Percentiles rank a stretch among this genome's conserved stretches.
phyloP scores from a whole-genome alignment of 2,797 vertebrate genomes.

The Gallinago solitaria region DNA sequence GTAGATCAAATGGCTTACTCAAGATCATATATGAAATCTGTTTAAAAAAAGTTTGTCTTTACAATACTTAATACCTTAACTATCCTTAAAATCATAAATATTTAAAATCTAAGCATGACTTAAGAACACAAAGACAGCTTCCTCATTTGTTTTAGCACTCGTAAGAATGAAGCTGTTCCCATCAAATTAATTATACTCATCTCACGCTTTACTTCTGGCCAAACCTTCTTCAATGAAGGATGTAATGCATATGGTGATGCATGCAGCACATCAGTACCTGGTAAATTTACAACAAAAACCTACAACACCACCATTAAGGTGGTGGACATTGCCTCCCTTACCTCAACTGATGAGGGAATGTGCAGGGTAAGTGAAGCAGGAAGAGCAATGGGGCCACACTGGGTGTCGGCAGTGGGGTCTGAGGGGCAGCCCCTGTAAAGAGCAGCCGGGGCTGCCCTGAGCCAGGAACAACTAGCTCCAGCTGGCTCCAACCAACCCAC shows the following conservation, averaged over 20 bases:
- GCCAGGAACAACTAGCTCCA: accelerated
- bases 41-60: background rate
- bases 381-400: background rate
- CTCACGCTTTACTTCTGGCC: background rate
- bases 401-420: accelerated
- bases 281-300: background rate
- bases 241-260: accelerated
- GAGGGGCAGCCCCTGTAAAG: background rate
- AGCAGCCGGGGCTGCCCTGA: accelerated
- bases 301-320: accelerated
- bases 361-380: background rate
- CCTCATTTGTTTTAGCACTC: background rate
- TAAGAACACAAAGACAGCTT: background rate
- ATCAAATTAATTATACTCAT: background rate
- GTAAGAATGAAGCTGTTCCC: background rate
- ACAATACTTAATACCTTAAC: background rate
- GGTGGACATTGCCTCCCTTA: background rate
- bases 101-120: background rate
- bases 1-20: background rate
- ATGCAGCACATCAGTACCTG: background rate
- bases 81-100: background rate
- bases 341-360: background rate
- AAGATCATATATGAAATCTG: background rate
- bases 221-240: background rate
- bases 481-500: accelerated